Conservation (phyloP, 1,140 invertebrate species). For the Homalodisca vitripennis region DNA sequence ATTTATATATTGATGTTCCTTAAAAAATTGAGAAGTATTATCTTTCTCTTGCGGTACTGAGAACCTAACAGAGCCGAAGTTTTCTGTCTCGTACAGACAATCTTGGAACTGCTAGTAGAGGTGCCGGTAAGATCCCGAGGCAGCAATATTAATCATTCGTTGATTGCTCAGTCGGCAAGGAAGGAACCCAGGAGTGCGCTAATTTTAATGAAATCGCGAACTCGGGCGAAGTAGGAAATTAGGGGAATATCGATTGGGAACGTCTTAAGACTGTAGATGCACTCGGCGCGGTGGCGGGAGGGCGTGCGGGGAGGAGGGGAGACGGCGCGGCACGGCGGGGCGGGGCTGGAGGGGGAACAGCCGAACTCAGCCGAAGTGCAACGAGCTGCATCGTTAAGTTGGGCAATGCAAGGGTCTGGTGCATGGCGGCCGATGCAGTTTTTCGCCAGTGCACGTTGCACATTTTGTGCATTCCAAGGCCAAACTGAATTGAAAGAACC, state of each 20-base stretch:
- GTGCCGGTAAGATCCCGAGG: neutral
- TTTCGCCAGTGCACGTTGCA: constrained; percentile 29
- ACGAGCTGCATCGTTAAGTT: constrained; percentile 32
- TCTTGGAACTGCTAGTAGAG: too few relatives aligned
- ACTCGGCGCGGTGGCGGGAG: neutral
- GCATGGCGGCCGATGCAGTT: constrained; percentile 29
- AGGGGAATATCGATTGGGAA: constrained; percentile 20
- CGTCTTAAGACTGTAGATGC: constrained; percentile 23
- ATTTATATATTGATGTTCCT: too few relatives aligned
- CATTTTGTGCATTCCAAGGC: constrained; percentile 33
- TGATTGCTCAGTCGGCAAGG: constrained; percentile 3
- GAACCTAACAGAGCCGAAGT: too few relatives aligned
- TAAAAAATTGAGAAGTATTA: too few relatives aligned
- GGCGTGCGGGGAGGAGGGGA: constrained; percentile 3
- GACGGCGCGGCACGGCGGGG: neutral
- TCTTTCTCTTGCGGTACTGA: too few relatives aligned
- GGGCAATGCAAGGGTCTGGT: constrained; percentile 31
- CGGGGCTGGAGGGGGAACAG: constrained; percentile 21
- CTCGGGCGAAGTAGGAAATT: constrained; percentile 21
- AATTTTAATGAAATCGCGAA: constrained; percentile 27
- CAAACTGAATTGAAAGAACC: constrained; percentile 17
- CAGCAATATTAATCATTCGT: neutral
- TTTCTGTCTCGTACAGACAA: too few relatives aligned
- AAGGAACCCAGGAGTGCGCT: constrained; percentile 16
- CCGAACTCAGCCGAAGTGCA: constrained; percentile 31